Percentiles rank a stretch among this genome's conserved stretches.
Conservation (phyloP, 1,140 invertebrate genomes). For the Pantala flavescens region DNA sequence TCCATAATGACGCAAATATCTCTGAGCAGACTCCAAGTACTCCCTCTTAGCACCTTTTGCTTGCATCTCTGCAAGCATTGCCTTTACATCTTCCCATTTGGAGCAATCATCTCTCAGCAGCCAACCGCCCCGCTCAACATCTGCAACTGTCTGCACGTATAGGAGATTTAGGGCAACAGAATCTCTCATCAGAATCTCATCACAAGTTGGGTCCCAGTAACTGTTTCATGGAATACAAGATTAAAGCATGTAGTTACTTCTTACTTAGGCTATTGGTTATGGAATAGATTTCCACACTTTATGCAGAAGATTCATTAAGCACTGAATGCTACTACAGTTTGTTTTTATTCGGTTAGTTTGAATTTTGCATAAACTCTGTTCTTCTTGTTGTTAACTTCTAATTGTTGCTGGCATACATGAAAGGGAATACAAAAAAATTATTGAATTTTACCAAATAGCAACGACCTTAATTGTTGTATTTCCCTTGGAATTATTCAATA, state of each 20-base stretch:
- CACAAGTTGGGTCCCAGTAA: constrained; percentile 81
- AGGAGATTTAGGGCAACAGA: constrained; percentile 73
- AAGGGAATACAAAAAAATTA: too few relatives aligned
- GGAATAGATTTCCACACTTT: too few relatives aligned
- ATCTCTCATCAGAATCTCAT: constrained; percentile 69
- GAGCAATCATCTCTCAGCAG: neutral
- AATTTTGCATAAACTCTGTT: too few relatives aligned
- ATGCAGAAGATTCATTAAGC: constrained; percentile 15
- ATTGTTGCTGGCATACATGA: too few relatives aligned
- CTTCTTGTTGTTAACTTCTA: too few relatives aligned
- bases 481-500: too few relatives aligned
- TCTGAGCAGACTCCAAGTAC: constrained; percentile 69
- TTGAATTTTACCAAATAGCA: too few relatives aligned
- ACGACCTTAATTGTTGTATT: too few relatives aligned
- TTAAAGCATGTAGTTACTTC: too few relatives aligned
- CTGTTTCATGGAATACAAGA: constrained; percentile 35
- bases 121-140: constrained; percentile 58
- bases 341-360: too few relatives aligned
- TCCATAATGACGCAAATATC: constrained; percentile 77
- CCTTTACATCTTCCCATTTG: constrained; percentile 60
- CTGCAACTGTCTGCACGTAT: constrained; percentile 75
- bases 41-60: constrained; percentile 68
- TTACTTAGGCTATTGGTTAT: too few relatives aligned
- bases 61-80: constrained; percentile 57
- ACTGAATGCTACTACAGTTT: too few relatives aligned